phyloP scores from a whole-genome alignment of 2,113 vertebrate genomes.

The Brachyhypopomus gauderio region DNA sequence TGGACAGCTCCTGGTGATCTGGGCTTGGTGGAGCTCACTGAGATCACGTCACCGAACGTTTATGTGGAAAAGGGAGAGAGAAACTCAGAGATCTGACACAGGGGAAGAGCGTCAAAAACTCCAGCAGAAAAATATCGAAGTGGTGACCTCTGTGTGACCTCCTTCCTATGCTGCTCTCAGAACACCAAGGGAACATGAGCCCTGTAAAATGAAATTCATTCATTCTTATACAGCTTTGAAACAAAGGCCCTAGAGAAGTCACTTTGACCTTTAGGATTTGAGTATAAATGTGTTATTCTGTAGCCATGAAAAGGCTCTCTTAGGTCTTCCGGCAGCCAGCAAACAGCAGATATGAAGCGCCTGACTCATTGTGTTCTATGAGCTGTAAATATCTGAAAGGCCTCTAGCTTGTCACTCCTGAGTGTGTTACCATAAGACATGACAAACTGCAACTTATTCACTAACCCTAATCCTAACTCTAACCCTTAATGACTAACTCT shows the following conservation, averaged over 20 bases:
- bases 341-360: slow-evolving; percentile 21
- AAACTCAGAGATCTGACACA: not conserved
- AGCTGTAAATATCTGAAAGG: not conserved
- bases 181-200: slow-evolving; percentile 15
- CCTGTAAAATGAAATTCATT: slow-evolving; percentile 39
- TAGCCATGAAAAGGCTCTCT: slow-evolving; percentile 23
- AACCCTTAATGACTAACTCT: too few species aligned
- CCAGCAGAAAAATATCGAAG: slow-evolving; percentile 20
- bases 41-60: not conserved
- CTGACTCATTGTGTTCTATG: not conserved
- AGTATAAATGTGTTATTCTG: slow-evolving; percentile 41
- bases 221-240: slow-evolving; percentile 31
- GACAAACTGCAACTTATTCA: not conserved
- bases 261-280: slow-evolving; percentile 52
- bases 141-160: slow-evolving; percentile 40
- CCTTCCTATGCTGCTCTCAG: slow-evolving; percentile 33
- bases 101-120: slow-evolving; percentile 4
- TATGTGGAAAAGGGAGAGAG: not conserved
- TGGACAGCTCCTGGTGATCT: not conserved
- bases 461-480: too few species aligned
- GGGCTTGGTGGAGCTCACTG: not conserved
- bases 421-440: not conserved
- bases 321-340: slow-evolving; percentile 21
- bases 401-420: slow-evolving; percentile 1
- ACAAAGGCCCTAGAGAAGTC: slow-evolving; percentile 42